phyloP scores from a whole-genome alignment of 1,140 invertebrate species.

The Antheraea pernyi region DNA sequence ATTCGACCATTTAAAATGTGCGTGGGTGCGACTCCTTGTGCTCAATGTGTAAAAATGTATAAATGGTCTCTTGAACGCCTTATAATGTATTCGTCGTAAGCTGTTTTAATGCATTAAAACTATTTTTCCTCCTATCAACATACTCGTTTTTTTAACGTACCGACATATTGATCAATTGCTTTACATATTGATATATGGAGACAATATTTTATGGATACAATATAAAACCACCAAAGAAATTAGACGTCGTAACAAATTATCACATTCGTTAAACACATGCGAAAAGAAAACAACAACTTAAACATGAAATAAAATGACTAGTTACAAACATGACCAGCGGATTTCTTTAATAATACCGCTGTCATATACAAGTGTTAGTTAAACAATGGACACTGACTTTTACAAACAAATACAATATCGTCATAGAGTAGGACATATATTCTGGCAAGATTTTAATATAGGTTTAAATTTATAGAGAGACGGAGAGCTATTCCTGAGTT shows the following conservation, averaged over 20 bases:
- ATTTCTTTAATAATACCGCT: constrained; percentile 10
- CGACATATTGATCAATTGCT: constrained; percentile 10
- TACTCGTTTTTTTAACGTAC: constrained; percentile 5
- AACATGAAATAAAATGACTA: constrained; percentile 31
- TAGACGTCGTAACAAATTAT: constrained; percentile 11
- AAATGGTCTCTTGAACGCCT: constrained; percentile 10
- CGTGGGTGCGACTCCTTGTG: constrained; percentile 21
- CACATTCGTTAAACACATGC: constrained; percentile 21
- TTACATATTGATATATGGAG: constrained; percentile 8
- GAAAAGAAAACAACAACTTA: constrained; percentile 17
- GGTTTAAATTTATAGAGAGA: constrained; percentile 46
- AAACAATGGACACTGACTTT: constrained; percentile 12
- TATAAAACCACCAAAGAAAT: neutral
- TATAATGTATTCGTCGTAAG: constrained; percentile 13
- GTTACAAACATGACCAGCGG: constrained; percentile 24
- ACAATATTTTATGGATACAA: neutral
- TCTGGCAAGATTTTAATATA: constrained; percentile 55
- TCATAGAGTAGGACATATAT: constrained; percentile 46
- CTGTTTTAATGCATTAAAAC: neutral
- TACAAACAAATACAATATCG: constrained; percentile 34
- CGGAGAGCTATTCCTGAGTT: constrained; percentile 34
- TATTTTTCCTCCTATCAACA: constrained; percentile 10
- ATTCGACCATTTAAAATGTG: neutral
- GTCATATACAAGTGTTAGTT: constrained; percentile 13
- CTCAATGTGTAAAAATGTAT: constrained; percentile 15